These are phyloP conservation scores for Cottus gobio DNA, from an alignment of 2,113 vertebrate species.

Conservation along the genomic window DNA sequence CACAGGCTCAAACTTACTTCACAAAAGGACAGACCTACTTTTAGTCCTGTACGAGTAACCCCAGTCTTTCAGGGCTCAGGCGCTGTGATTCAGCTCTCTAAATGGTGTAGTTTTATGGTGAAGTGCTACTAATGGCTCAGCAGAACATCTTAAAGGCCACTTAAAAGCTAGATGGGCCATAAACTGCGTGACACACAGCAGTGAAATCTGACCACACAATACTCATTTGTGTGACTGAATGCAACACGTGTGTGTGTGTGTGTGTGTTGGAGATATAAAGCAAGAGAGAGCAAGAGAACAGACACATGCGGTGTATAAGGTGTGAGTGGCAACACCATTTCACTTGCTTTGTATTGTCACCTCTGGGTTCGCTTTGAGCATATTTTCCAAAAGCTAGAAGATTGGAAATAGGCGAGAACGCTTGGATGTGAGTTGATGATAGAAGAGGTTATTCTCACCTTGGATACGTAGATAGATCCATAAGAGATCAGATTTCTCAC, in stretches of 20 bases:
- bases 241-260: constrained; percentile 8
- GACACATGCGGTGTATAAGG: constrained; percentile 21
- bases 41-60: constrained; percentile 55
- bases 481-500: constrained; percentile 21
- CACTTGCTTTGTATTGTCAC: constrained; percentile 39
- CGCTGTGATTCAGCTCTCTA: constrained; percentile 67
- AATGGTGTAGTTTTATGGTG: constrained; percentile 76
- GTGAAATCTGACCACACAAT: constrained; percentile 67
- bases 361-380: constrained; percentile 21
- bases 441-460: constrained; percentile 54
- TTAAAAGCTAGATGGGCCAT: constrained; percentile 75
- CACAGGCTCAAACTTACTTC: constrained; percentile 36
- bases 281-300: constrained; percentile 12
- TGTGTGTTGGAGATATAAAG: constrained; percentile 10
- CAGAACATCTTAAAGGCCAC: constrained; percentile 73
- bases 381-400: constrained; percentile 33
- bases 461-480: constrained; percentile 17
- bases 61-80: constrained; percentile 57
- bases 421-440: constrained; percentile 40
- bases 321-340: constrained; percentile 37
- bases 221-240: constrained; percentile 45
- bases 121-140: constrained; percentile 80
- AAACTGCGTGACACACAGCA: constrained; percentile 75
- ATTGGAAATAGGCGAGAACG: constrained; percentile 36
- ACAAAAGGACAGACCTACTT: constrained; percentile 54